phyloP scores from a whole-genome alignment of 2,888 invertebrate species.

The Eristalinus aeneus region DNA sequence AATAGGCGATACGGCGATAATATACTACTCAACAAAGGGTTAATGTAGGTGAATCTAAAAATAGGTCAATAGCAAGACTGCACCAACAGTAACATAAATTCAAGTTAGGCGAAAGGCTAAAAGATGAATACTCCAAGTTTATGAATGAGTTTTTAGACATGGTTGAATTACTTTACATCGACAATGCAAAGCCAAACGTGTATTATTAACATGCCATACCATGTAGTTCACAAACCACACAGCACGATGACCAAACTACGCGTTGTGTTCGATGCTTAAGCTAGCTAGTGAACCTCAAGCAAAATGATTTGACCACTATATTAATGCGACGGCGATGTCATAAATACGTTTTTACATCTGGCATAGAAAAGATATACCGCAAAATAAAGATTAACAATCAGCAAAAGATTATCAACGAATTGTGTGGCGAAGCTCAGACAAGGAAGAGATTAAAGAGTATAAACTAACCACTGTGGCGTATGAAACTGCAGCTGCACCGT shows the following conservation, averaged over 20 bases:
- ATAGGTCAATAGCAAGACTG: not conserved
- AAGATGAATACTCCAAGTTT: not conserved
- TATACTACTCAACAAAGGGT: not conserved
- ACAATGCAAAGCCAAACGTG: not conserved
- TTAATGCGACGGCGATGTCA: slow-evolving; percentile 21
- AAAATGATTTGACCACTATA: slow-evolving; percentile 25
- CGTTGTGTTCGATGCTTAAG: slow-evolving; percentile 8
- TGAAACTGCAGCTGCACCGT: slow-evolving; percentile 34
- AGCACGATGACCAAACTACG: slow-evolving; percentile 4
- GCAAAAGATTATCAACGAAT: slow-evolving; percentile 35
- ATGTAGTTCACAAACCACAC: not conserved
- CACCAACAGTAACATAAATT: slow-evolving; percentile 1
- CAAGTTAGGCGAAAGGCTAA: not conserved
- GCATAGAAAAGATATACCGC: slow-evolving; percentile 51
- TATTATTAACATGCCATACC: slow-evolving; percentile 26
- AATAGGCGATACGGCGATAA: slow-evolving; percentile 4
- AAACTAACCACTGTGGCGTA: slow-evolving; percentile 30
- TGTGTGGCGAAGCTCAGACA: slow-evolving; percentile 27
- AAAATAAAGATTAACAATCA: slow-evolving; percentile 25
- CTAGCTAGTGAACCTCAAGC: slow-evolving; percentile 1
- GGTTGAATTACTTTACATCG: not conserved
- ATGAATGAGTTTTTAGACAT: slow-evolving; percentile 1
- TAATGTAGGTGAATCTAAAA: not conserved
- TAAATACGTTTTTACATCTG: slow-evolving; percentile 27
- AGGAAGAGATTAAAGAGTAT: slow-evolving; percentile 18